A percentile compares a stretch with the other conserved stretches of the same genome.
Conservation (phyloP, 2,797 vertebrate genomes). For the Girardinus metallicus region DNA sequence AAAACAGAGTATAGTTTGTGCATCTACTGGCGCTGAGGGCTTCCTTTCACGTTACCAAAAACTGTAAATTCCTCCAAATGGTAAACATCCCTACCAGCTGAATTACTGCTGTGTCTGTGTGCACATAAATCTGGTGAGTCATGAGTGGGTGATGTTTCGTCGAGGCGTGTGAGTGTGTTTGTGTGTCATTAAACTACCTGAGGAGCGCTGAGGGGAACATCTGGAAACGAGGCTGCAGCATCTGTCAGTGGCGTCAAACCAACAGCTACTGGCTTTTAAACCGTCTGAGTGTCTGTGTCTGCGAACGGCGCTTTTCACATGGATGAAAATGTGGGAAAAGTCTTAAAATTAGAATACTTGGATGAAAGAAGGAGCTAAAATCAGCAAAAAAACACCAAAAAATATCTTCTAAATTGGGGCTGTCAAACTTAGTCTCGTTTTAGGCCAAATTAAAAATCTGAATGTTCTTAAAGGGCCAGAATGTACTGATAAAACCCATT, state of each 20-base stretch:
- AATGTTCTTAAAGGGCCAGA: no score
- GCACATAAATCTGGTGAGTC: slow-evolving; percentile 63
- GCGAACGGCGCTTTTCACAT: not conserved
- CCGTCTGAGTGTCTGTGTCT: slow-evolving; percentile 17
- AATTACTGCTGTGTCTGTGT: slow-evolving; percentile 45
- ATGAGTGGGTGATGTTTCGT: slow-evolving; percentile 38
- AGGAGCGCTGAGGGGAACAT: slow-evolving; percentile 56
- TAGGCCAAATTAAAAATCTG: no score
- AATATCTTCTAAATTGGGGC: no score
- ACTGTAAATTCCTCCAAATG: slow-evolving; percentile 80
- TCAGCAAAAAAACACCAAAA: no score
- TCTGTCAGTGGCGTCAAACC: slow-evolving; percentile 57
- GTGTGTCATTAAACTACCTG: slow-evolving; percentile 57
- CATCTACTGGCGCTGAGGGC: slow-evolving; percentile 64
- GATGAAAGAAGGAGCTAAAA: no score
- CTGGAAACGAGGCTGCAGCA: slow-evolving; percentile 58
- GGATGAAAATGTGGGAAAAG: not conserved
- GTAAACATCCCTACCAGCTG: slow-evolving; percentile 68
- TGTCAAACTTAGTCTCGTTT: no score
- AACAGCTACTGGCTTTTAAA: slow-evolving; percentile 38
- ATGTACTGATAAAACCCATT: no score
- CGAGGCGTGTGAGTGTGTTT: slow-evolving; percentile 21
- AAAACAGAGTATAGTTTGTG: slow-evolving; percentile 72
- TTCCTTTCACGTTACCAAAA: slow-evolving; percentile 76
- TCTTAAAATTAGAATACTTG: not conserved